Base-by-base conservation (phyloP, 1,140 invertebrate genomes). In the Drosophila malerkotliana region DNA sequence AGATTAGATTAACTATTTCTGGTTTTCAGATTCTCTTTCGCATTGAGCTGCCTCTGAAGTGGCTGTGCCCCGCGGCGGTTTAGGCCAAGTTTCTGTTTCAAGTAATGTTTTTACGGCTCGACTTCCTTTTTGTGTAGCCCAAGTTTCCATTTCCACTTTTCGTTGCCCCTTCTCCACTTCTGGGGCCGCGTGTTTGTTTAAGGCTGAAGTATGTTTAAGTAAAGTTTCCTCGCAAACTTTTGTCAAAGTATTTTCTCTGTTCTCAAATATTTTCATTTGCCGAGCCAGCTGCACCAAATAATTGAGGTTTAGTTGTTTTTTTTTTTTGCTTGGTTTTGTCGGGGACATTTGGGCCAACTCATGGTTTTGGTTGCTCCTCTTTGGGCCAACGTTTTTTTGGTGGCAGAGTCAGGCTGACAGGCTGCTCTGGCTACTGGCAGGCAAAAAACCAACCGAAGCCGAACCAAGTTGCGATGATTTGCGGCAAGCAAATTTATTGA, bases 401-500 rank as follows among this genome's bases (percentile, higher is more conserved):
- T 48, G 47, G 28, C 18, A 44, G 41, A 18, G 15, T 14, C 41
- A 44, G 41, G 41, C n/a, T 44, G 41, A 32, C 28, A 37, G n/a
- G 44, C n/a, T 37, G 18, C 18, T 18, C 18, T 18, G 47, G 57
- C 2, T 9, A 32, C 9, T 37, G 47, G 57, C 4, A 15, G 24
- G 57, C 12, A 47, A 37, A 18, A 51, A 51, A 51, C 18, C 34
- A 34, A 67, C 60, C 55, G 56, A 45, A 34, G 26, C 59, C 49
- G 73, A 77, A 54, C 59, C 59, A 47, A 58, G 48, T 57, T 74
- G 78, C 63, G 74, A 72, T 85, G 81, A 85, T 85, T 85, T 85
- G 81, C 84, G 74, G 81, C 82, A 87, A 59, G 74, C 82, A 87
- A 87, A 87, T 87, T 87, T 87, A 88, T 87, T 88, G 82, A 87